phyloP scores from a whole-genome alignment of 2,888 invertebrate genomes.

The Merodon equestris region DNA sequence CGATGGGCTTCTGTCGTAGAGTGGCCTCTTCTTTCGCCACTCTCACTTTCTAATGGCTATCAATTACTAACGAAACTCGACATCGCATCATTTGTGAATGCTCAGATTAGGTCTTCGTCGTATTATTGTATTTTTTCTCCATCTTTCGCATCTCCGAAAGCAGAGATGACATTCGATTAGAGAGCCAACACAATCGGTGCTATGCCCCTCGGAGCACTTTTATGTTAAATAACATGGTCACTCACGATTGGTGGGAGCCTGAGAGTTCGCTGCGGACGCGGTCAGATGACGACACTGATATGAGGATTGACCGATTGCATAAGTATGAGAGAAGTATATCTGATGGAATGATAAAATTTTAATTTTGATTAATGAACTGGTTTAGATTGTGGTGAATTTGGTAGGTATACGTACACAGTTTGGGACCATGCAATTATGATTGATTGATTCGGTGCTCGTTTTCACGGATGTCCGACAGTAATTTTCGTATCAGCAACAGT shows the following conservation, averaged over 20 bases:
- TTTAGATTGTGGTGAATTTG: constrained; percentile 5
- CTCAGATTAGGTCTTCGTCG: constrained; percentile 36
- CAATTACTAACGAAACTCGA: constrained; percentile 25
- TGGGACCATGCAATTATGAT: no score
- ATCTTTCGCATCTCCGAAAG: constrained; percentile 28
- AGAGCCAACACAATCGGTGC: not conserved
- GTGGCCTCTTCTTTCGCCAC: constrained; percentile 33
- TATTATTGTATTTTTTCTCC: constrained; percentile 1
- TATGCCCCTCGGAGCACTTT: not conserved
- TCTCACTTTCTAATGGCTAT: constrained; percentile 62
- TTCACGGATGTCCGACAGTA: constrained; percentile 40
- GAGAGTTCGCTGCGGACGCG: not conserved
- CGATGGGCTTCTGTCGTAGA: not conserved
- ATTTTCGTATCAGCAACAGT: constrained; percentile 36
- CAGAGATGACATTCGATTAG: constrained; percentile 36
- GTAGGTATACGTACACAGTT: constrained; percentile 31
- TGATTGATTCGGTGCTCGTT: constrained; percentile 38
- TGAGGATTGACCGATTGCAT: constrained; percentile 25
- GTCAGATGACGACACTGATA: constrained; percentile 32
- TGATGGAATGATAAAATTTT: constrained; percentile 22
- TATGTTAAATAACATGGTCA: constrained; percentile 37
- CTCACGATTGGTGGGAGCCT: no score
- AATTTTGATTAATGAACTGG: constrained; percentile 25
- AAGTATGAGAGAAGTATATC: constrained; percentile 17
- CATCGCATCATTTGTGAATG: constrained; percentile 30